These are phyloP conservation scores for Sussaba pulchella DNA, from an alignment of 2,888 invertebrate species.

Conservation along the genomic window DNA sequence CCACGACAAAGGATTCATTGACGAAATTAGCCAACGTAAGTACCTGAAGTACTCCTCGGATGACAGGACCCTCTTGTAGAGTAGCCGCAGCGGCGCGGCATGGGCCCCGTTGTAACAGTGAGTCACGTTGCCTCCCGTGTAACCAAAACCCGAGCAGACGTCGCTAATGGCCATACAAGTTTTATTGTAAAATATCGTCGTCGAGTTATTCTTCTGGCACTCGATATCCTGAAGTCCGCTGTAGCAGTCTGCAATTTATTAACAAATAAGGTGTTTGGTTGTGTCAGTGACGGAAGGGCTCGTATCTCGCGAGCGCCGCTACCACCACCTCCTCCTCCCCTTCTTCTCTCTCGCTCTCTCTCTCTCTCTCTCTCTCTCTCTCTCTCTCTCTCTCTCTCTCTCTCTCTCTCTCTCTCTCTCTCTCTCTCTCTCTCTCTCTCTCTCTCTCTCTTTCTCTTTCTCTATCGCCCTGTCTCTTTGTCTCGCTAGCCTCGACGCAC, in stretches of 20 bases:
- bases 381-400: constrained; percentile 1
- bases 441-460: not conserved
- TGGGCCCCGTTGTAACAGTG: constrained; percentile 84
- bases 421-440: not conserved
- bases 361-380: not conserved
- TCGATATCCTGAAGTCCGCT: constrained; percentile 87
- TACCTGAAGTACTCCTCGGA: constrained; percentile 90
- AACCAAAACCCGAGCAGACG: constrained; percentile 85
- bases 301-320: not conserved
- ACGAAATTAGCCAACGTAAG: constrained; percentile 75
- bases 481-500: not conserved
- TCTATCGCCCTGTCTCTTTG: not conserved
- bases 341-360: not conserved
- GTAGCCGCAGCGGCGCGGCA: constrained; percentile 85
- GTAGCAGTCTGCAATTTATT: constrained; percentile 86
- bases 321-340: not conserved
- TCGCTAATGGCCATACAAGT: constrained; percentile 85
- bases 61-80: constrained; percentile 86
- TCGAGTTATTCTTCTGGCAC: constrained; percentile 85
- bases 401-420: not conserved
- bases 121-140: constrained; percentile 83
- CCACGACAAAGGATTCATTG: constrained; percentile 23
- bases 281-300: not conserved
- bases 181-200: constrained; percentile 85
- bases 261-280: constrained; percentile 29